Evolutionary conservation across 1,140 invertebrate genomes (phyloP), one percentile per base, ranked within the genome.

Genomic region (Trachymyrmex septentrionalis): DNA sequence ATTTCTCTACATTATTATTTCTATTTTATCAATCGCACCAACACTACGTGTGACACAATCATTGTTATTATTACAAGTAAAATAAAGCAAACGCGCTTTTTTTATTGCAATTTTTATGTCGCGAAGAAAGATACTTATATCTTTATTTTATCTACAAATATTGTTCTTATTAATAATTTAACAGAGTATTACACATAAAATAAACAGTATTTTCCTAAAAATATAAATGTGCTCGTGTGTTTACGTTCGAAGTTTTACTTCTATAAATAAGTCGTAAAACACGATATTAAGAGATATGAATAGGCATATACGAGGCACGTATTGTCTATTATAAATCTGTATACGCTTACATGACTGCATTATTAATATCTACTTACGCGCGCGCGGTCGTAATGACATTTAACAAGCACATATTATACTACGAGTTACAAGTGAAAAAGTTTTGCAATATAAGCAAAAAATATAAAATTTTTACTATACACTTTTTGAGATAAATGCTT

Each of bases 221-320:
- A 48, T 48, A 44, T 48, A 2, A 24, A 48, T 48, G n/a, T 21
- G n/a, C n/a, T 21, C n/a, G 6, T 38, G 10, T 61, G 3, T 4
- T 57, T 34, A 34, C 14, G 21, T 24, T 76, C 27, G 24, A 48
- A 63, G 2, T 12, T 12, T 73, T 77, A 9, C 10, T 77, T 63
- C 55, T 77, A 77, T 77, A 63, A 44, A 63, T 77, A 63, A 48
- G 16, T 53, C 24, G 16, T 63, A 27, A 59, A 61, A 63, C 14
- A 59, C 7, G 21, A 55, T 44, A 14, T 48, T 14, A 76, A 27
- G 5, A 76, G 9, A 44, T 55, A 55, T 30, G 71, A 55, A 73
- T 55, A 55, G 10, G 14, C 24, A 63, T 30, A 9, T 30, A 72
- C 4, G 30, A 75, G 14, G 1, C 73, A 10, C 5, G 16, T 27